A percentile compares a stretch with the other conserved stretches of the same genome.
phyloP scores from a whole-genome alignment of 2,797 vertebrate species.

The Propithecus perrieri region DNA sequence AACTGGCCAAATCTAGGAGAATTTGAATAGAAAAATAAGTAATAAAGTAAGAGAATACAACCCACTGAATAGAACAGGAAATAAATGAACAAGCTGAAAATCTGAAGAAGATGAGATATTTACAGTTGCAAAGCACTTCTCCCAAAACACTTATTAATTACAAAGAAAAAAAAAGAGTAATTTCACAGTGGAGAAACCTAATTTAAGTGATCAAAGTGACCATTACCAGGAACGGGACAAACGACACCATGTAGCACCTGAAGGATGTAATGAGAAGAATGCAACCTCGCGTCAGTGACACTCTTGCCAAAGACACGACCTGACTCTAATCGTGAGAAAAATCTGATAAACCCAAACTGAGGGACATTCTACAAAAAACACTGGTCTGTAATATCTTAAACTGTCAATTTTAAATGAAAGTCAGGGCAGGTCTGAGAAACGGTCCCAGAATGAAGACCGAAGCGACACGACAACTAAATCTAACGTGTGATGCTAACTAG shows the following conservation, averaged over 20 bases:
- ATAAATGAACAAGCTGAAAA: neutral
- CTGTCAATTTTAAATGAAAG: neutral
- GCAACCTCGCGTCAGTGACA: neutral
- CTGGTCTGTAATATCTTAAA: neutral
- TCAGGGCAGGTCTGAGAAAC: neutral
- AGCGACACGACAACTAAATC: neutral
- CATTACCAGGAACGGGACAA: rapidly evolving
- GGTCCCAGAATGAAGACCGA: neutral
- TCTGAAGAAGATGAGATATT: neutral
- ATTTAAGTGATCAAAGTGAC: neutral
- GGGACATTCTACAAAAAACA: neutral
- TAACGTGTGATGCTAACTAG: neutral
- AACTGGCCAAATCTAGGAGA: neutral
- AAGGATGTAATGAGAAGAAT: neutral
- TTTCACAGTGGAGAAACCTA: neutral
- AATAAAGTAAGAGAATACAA: neutral
- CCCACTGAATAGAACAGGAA: neutral
- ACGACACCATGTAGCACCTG: rapidly evolving
- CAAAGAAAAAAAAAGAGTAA: neutral
- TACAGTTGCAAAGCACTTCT: neutral
- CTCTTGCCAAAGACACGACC: neutral
- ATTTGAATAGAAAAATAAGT: neutral
- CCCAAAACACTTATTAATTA: neutral
- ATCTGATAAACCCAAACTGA: neutral
- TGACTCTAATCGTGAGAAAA: neutral